Conservation (phyloP, 1,140 invertebrate genomes). For the Trachymyrmex septentrionalis region DNA sequence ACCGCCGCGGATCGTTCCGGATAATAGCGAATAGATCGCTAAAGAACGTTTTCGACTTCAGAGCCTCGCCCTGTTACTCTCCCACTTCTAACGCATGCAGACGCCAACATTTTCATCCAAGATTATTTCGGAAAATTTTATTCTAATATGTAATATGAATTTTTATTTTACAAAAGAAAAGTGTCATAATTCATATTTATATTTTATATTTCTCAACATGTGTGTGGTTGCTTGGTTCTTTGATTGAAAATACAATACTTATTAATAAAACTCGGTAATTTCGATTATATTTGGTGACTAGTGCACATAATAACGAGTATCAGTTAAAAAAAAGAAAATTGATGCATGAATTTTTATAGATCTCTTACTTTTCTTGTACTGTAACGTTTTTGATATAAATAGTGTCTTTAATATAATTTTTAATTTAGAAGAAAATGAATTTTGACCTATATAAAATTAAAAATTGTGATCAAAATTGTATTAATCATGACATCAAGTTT, state of each 20-base stretch:
- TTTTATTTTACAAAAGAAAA: conserved; percentile 13
- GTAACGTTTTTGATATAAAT: no score
- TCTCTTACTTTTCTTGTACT: no score
- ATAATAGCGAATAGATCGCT: conserved; percentile 43
- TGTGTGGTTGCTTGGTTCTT: not conserved
- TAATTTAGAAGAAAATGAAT: not conserved
- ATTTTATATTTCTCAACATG: not conserved
- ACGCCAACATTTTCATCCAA: not conserved
- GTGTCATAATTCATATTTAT: not conserved
- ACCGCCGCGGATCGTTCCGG: conserved; percentile 3
- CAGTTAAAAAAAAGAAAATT: not conserved
- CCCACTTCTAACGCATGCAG: not conserved
- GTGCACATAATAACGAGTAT: not conserved
- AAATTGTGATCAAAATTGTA: not conserved
- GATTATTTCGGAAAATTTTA: conserved; percentile 35
- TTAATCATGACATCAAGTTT: not conserved
- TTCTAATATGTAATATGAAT: not conserved
- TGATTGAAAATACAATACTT: not conserved
- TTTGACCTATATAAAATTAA: not conserved
- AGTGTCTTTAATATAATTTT: not conserved
- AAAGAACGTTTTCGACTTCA: conserved; percentile 15
- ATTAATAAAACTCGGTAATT: not conserved
- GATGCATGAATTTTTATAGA: not conserved
- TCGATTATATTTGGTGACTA: not conserved
- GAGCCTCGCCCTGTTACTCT: not conserved